These are phyloP conservation scores for Characodon lateralis DNA, from an alignment of 2,797 vertebrate genomes.

Conservation along the genomic window DNA sequence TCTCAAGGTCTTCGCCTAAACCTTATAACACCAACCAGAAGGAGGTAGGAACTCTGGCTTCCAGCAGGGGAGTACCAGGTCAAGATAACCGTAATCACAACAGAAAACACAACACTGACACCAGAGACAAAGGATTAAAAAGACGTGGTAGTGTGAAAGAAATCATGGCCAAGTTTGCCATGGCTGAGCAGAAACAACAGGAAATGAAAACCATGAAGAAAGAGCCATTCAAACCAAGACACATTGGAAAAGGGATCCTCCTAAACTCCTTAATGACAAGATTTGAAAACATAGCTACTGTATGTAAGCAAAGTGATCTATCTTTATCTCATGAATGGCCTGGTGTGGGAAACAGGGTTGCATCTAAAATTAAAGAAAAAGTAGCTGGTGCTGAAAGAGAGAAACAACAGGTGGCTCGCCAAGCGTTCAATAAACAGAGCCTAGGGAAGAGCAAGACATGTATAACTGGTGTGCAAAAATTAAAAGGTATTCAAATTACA, in stretches of 20 bases:
- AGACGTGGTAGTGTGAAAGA: constrained; percentile 81
- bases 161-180: constrained; percentile 85
- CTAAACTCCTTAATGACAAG: constrained; percentile 82
- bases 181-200: constrained; percentile 80
- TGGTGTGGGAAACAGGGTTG: constrained; percentile 25
- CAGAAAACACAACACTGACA: constrained; percentile 27
- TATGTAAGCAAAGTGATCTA: constrained; percentile 70
- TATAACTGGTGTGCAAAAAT: constrained; percentile 5
- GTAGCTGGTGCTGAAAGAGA: constrained; percentile 40
- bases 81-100: constrained; percentile 25
- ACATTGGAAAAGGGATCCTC: constrained; percentile 65
- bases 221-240: constrained; percentile 58
- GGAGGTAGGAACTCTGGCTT: constrained; percentile 85
- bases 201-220: constrained; percentile 53
- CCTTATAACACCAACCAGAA: constrained; percentile 80
- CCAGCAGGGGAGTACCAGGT: constrained; percentile 25
- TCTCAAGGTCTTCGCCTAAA: constrained; percentile 83
- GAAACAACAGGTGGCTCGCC: constrained; percentile 8
- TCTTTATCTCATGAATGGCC: constrained; percentile 47
- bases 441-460: constrained; percentile 15
- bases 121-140: constrained; percentile 43
- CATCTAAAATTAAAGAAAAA: constrained; percentile 39
- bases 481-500: constrained; percentile 14
- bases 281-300: constrained; percentile 82
- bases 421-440: constrained; percentile 36